These are phyloP conservation scores for Hippasteria phrygiana DNA, from an alignment of 53 echinoderm and acorn worm genomes.

Conservation along the genomic window DNA sequence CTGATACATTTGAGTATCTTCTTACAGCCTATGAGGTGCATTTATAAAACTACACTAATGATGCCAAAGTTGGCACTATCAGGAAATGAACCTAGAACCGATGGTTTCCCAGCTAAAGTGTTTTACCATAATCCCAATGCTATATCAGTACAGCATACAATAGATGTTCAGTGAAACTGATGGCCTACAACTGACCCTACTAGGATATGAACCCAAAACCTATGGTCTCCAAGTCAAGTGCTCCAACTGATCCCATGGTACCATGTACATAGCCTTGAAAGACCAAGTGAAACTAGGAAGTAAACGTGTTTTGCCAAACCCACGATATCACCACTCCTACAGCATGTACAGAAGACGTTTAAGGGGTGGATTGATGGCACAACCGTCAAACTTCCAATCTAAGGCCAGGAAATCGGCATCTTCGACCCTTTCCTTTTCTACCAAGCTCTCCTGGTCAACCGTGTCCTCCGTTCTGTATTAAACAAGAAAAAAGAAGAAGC, in stretches of 20 bases:
- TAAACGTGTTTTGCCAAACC: too few relatives aligned
- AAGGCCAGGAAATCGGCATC: constrained; percentile 85
- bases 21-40: too few relatives aligned
- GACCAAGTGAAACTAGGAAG: too few relatives aligned
- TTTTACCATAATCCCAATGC: background rate
- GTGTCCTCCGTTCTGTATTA: constrained; percentile 81
- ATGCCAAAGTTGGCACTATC: background rate
- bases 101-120: background rate
- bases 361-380: constrained; percentile 73
- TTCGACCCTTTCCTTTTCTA: constrained; percentile 82
- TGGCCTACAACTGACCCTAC: background rate
- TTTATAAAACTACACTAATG: too few relatives aligned
- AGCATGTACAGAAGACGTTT: constrained; percentile 78
- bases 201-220: background rate
- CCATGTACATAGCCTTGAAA: background rate
- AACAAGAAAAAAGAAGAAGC: background rate
- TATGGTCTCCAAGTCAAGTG: background rate
- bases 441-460: constrained; percentile 66
- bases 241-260: background rate
- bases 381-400: constrained; percentile 81
- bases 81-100: background rate
- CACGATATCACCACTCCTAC: background rate
- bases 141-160: background rate
- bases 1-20: too few relatives aligned
- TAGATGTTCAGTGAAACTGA: background rate